A percentile compares a stretch with the other conserved stretches of the same genome.
Conservation (phyloP, 1,140 invertebrate genomes). For the Bombus pascuorum region DNA sequence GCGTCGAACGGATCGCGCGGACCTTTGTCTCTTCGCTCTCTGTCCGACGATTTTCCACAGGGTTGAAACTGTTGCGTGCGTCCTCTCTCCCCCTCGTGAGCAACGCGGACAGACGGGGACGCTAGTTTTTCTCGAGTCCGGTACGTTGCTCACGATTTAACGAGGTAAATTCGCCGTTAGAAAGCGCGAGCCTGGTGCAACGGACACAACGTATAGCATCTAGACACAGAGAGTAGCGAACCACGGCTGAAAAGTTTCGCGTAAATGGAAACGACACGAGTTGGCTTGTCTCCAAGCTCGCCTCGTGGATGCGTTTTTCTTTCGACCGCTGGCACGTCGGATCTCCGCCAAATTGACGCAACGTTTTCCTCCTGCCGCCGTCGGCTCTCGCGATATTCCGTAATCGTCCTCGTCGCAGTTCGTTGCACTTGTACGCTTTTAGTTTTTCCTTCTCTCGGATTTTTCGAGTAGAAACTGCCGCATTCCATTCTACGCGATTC, state of each 20-base stretch:
- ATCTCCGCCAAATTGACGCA: slow-evolving; percentile 46
- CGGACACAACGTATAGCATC: neutral
- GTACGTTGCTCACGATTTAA: neutral
- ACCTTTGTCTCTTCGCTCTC: slow-evolving; percentile 10
- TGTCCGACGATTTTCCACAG: slow-evolving; percentile 8
- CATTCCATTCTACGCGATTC: slow-evolving; percentile 17
- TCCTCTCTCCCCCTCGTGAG: neutral
- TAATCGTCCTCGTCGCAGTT: slow-evolving; percentile 28
- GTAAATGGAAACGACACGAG: slow-evolving; percentile 44
- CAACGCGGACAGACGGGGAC: neutral
- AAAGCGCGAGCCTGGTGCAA: slow-evolving; percentile 12
- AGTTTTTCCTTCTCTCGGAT: neutral
- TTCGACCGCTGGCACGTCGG: slow-evolving; percentile 23
- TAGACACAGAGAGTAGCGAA: neutral
- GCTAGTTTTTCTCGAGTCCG: neutral
- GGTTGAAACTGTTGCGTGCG: slow-evolving; percentile 22
- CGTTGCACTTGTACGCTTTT: slow-evolving; percentile 26
- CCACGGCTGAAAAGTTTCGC: slow-evolving; percentile 32
- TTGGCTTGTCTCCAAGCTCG: slow-evolving; percentile 37
- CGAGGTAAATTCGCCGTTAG: slow-evolving; percentile 15
- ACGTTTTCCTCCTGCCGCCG: slow-evolving; percentile 18
- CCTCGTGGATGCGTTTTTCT: slow-evolving; percentile 18
- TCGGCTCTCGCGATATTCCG: slow-evolving; percentile 25
- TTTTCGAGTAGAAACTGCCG: slow-evolving; percentile 17
- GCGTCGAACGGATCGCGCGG: slow-evolving; percentile 11